Conservation (phyloP, 2,113 vertebrate species). For the Cyanistes caeruleus region DNA sequence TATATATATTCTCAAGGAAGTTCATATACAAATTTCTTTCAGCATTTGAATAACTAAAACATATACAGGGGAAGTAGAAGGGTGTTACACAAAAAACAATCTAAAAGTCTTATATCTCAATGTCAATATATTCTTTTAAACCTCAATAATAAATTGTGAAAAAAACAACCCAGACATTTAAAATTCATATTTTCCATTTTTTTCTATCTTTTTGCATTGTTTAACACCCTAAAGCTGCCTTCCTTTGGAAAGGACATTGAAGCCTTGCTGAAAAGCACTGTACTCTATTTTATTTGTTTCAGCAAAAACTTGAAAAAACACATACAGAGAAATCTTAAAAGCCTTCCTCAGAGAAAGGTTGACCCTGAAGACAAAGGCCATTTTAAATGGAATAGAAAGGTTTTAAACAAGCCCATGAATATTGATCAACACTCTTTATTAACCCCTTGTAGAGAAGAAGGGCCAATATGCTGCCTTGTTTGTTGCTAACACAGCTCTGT, state of each 20-base stretch:
- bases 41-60: neutral
- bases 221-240: neutral
- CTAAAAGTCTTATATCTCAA: neutral
- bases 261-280: neutral
- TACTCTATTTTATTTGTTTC: neutral
- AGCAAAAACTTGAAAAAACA: neutral
- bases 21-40: neutral
- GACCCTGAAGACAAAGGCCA: neutral
- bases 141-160: neutral
- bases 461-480: neutral
- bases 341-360: neutral
- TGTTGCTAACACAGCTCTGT: neutral
- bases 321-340: neutral
- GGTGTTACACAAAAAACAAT: neutral
- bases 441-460: neutral
- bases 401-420: neutral
- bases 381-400: neutral
- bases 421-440: neutral
- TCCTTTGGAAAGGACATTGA: neutral
- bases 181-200: neutral
- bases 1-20: neutral
- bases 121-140: neutral
- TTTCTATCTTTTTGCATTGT: neutral
- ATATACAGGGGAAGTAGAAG: neutral
- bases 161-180: neutral